phyloP scores from a whole-genome alignment of 2,888 invertebrate genomes.

The Elmis aenea region DNA sequence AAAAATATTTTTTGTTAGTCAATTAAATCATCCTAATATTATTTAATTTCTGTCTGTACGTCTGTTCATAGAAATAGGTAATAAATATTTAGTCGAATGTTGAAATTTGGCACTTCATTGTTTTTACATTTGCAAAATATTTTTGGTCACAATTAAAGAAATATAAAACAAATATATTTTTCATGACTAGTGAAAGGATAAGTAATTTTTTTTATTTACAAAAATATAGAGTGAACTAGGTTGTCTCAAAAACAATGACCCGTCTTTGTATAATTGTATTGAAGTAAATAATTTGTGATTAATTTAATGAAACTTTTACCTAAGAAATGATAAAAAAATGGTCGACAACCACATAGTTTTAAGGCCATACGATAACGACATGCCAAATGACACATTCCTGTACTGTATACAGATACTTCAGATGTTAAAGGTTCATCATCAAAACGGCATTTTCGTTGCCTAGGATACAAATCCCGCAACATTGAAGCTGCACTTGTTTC shows the following conservation, averaged over 20 bases:
- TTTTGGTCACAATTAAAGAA: too few species aligned
- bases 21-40: background rate
- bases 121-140: too few species aligned
- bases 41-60: too few species aligned
- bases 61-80: too few species aligned
- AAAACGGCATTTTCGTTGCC: constrained; percentile 53
- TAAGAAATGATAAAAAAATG: constrained; percentile 56
- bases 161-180: too few species aligned
- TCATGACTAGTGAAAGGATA: too few species aligned
- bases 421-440: constrained; percentile 47
- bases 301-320: constrained; percentile 46
- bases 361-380: constrained; percentile 52
- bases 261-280: background rate
- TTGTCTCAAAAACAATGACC: background rate
- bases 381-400: constrained; percentile 52
- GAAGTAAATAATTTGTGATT: too few species aligned
- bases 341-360: constrained; percentile 54
- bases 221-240: background rate
- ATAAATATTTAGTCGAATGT: too few species aligned
- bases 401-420: constrained; percentile 52
- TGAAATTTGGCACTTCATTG: too few species aligned
- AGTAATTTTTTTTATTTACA: too few species aligned
- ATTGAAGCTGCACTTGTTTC: constrained; percentile 51
- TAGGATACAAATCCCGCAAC: constrained; percentile 46
- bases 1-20: constrained; percentile 10